Conservation (phyloP, 2,113 vertebrate species). For the Pitta sordida region DNA sequence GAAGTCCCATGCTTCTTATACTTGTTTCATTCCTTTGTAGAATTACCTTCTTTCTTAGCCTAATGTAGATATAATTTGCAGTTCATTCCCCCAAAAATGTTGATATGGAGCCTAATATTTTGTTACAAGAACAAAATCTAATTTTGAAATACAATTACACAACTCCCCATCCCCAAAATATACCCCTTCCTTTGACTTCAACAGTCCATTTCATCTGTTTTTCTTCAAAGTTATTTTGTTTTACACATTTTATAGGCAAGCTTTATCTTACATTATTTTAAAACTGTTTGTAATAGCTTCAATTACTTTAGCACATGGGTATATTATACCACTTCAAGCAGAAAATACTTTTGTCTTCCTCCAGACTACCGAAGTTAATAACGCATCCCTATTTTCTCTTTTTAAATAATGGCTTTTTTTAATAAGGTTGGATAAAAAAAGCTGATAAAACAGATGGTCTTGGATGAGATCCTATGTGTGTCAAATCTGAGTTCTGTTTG, state of each 20-base stretch:
- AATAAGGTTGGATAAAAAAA: conserved; percentile 8
- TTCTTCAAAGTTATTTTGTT: background rate
- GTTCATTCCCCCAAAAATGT: conserved; percentile 18
- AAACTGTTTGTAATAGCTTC: background rate
- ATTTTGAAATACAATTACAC: conserved; percentile 8
- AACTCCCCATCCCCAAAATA: background rate
- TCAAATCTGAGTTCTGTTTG: background rate
- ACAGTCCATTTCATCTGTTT: background rate
- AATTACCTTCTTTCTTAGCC: conserved; percentile 33
- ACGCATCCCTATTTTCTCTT: background rate
- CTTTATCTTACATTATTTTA: background rate
- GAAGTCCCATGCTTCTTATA: conserved; percentile 19
- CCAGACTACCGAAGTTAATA: conserved; percentile 27
- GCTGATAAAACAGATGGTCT: conserved; percentile 1
- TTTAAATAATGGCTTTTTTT: background rate
- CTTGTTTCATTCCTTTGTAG: conserved; percentile 35
- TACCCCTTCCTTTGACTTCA: background rate
- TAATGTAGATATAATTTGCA: conserved; percentile 33
- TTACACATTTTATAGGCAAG: background rate
- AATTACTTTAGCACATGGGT: background rate
- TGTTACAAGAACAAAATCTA: conserved; percentile 37
- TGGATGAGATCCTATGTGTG: conserved; percentile 16
- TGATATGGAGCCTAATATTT: conserved; percentile 34
- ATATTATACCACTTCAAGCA: background rate
- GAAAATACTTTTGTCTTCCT: background rate